Evolutionary conservation across 92 coral and sea anemone genomes (phyloP).

Genomic region (Metridium senile): DNA sequence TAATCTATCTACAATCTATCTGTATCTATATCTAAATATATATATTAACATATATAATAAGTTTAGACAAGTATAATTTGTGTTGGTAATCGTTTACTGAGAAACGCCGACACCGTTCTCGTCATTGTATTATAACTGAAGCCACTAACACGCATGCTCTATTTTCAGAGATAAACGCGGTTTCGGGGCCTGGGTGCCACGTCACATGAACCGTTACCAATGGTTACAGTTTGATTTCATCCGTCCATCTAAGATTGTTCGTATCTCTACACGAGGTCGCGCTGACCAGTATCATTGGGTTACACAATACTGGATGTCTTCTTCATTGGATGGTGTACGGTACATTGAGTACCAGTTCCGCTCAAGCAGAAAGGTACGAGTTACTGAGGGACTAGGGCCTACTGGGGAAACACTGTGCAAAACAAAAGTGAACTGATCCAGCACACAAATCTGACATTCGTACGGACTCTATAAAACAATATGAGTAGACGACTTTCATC

Average conservation of each 20-base stretch:
- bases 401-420: background rate
- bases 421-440: background rate
- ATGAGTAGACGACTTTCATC: no score
- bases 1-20: no score
- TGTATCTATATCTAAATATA: no score
- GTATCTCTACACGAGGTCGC: conserved; percentile 67
- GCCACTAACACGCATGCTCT: conserved; percentile 1
- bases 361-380: conserved; percentile 53
- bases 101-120: no score
- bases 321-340: conserved; percentile 66
- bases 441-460: no score
- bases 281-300: conserved; percentile 54
- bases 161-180: conserved; percentile 12
- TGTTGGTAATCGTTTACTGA: no score
- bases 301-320: conserved; percentile 57
- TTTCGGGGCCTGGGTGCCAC: conserved; percentile 69
- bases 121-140: no score
- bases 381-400: background rate
- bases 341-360: conserved; percentile 51
- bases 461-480: no score
- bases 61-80: no score
- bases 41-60: no score
- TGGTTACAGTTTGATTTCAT: conserved; percentile 72
- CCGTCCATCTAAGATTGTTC: conserved; percentile 60
- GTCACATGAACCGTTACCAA: conserved; percentile 60